These are phyloP conservation scores for Pocillopora grandis DNA, from an alignment of 92 coral and sea anemone species.

Conservation along the genomic window DNA sequence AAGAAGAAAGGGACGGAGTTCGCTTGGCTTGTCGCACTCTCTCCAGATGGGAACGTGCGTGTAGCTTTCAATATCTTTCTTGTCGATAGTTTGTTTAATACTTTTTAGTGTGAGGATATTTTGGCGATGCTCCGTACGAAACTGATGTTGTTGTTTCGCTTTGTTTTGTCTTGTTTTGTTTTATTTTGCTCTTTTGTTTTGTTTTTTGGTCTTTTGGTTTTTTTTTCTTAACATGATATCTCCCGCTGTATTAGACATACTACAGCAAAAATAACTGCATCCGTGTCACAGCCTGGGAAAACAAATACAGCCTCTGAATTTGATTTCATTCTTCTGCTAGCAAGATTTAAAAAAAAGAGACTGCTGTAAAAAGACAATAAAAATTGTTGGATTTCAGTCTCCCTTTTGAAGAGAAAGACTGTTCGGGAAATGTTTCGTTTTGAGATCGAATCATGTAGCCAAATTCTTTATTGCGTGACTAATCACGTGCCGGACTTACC, in stretches of 20 bases:
- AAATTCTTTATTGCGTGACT: not conserved
- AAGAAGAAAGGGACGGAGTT: too few species aligned
- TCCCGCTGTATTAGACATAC: not conserved
- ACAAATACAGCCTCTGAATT: not conserved
- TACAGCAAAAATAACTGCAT: not conserved
- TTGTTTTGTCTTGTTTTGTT: too few species aligned
- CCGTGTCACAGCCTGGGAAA: not conserved
- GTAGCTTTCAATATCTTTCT: too few species aligned
- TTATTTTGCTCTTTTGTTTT: too few species aligned
- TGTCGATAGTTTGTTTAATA: too few species aligned
- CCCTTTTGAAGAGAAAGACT: not conserved
- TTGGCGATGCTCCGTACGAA: not conserved
- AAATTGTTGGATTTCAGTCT: not conserved
- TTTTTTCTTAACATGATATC: not conserved
- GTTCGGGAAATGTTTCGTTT: not conserved
- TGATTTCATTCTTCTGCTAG: not conserved
- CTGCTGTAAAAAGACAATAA: not conserved
- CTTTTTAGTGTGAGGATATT: not conserved
- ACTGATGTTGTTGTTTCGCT: not conserved
- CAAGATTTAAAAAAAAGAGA: not conserved
- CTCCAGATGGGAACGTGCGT: too few species aligned
- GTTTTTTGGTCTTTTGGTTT: too few species aligned
- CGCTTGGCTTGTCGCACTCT: too few species aligned
- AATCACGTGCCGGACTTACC: not conserved
- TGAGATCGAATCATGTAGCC: not conserved